A percentile compares a stretch with the other conserved stretches of the same genome.
Conservation (phyloP, 2,113 vertebrate species). For the Naja naja region DNA sequence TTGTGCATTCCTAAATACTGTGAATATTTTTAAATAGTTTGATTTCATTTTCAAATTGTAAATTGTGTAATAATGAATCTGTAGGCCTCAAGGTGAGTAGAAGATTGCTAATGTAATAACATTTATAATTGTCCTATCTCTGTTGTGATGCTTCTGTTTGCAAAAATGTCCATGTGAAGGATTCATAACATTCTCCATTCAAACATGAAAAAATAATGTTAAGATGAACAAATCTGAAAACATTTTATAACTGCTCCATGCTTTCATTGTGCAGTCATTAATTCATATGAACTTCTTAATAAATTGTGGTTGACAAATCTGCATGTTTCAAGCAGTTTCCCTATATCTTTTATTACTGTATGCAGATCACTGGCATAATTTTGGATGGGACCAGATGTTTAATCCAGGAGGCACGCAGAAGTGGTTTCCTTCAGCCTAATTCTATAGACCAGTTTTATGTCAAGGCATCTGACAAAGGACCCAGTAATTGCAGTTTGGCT, state of each 20-base stretch:
- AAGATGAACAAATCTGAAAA: not conserved
- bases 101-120: not conserved
- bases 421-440: conserved; percentile 70
- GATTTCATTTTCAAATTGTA: not conserved
- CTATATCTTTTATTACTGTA: conserved; percentile 28
- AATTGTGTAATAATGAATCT: not conserved
- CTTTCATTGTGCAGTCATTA: not conserved
- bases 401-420: conserved; percentile 74
- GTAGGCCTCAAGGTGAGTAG: not conserved
- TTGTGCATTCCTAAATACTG: not conserved
- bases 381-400: conserved; percentile 77
- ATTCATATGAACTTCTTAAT: not conserved
- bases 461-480: conserved; percentile 36
- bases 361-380: conserved; percentile 84
- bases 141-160: not conserved
- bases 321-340: not conserved
- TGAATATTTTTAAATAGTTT: not conserved
- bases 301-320: not conserved
- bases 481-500: conserved; percentile 70
- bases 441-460: conserved; percentile 11
- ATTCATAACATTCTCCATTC: not conserved
- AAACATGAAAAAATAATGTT: not conserved
- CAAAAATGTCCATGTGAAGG: not conserved
- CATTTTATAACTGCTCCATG: not conserved
- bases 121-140: not conserved